Conservation (phyloP, 2,888 invertebrate species). For the Anticlea derivata region DNA sequence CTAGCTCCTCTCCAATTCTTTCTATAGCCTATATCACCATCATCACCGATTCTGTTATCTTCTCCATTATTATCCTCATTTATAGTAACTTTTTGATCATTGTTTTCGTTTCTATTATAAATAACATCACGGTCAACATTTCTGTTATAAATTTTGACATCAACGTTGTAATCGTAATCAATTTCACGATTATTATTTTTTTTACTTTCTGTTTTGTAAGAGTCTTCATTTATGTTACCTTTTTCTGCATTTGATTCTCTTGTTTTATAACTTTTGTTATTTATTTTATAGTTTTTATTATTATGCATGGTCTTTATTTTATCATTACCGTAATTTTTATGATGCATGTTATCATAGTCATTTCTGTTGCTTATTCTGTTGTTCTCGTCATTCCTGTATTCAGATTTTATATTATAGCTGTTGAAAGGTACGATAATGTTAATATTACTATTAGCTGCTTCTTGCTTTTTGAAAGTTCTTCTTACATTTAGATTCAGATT, state of each 20-base stretch:
- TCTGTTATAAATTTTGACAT: not conserved
- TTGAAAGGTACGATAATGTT: slow-evolving; percentile 12
- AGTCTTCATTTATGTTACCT: not conserved
- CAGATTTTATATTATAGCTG: slow-evolving; percentile 1
- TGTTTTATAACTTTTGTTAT: not conserved
- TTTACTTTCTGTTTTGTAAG: not conserved
- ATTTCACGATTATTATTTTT: no score
- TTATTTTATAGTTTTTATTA: not conserved
- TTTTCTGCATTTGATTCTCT: not conserved
- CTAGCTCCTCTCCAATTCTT: slow-evolving; percentile 20
- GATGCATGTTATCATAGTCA: not conserved
- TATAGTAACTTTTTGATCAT: not conserved
- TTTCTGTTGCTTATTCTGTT: not conserved
- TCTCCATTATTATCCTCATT: not conserved
- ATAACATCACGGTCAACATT: not conserved
- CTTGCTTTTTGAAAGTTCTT: slow-evolving; percentile 1
- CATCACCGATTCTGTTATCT: not conserved
- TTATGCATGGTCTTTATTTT: not conserved
- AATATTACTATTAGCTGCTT: slow-evolving; percentile 5
- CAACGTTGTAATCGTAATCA: not conserved
- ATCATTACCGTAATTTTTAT: not conserved
- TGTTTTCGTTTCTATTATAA: not conserved
- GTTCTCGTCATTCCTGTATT: not conserved
- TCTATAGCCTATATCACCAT: slow-evolving; percentile 8
- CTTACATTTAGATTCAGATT: slow-evolving; percentile 1